Evolutionary conservation across 1,140 invertebrate species (phyloP).

Genomic region (Bombus pascuorum): DNA sequence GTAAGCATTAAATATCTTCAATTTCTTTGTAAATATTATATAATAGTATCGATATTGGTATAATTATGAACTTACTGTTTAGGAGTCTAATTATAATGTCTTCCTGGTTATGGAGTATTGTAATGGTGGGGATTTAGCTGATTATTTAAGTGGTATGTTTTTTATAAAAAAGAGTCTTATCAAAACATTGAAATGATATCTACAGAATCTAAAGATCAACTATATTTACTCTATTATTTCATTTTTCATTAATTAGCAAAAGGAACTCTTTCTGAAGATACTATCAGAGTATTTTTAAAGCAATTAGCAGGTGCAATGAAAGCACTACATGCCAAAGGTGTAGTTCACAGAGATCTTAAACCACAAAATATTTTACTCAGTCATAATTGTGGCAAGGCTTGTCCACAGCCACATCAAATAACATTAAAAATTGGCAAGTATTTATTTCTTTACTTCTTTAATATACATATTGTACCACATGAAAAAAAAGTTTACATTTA

Average conservation of each 20-base stretch:
- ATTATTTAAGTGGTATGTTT: conserved; percentile 92
- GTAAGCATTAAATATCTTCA: not conserved
- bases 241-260: conserved; percentile 84
- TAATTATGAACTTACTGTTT: conserved; percentile 53
- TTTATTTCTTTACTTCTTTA: conserved; percentile 13
- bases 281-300: conserved; percentile 96
- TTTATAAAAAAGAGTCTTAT: conserved; percentile 29
- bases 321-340: conserved; percentile 97
- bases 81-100: conserved; percentile 95
- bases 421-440: conserved; percentile 95
- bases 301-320: conserved; percentile 99
- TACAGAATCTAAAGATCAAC: conserved; percentile 2
- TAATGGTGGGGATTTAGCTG: conserved; percentile 99
- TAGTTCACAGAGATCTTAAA: conserved; percentile 99
- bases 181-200: not conserved
- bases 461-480: not conserved
- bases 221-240: conserved; percentile 31
- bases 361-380: conserved; percentile 98
- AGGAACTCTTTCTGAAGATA: conserved; percentile 97
- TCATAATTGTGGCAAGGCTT: conserved; percentile 89
- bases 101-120: conserved; percentile 99
- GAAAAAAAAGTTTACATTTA: not conserved
- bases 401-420: conserved; percentile 95
- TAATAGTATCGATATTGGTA: conserved; percentile 33
- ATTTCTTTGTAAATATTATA: not conserved